A percentile compares a stretch with the other conserved stretches of the same genome.
Evolutionary conservation across 2,888 invertebrate species (phyloP).

Genomic region (Eurois occulta): DNA sequence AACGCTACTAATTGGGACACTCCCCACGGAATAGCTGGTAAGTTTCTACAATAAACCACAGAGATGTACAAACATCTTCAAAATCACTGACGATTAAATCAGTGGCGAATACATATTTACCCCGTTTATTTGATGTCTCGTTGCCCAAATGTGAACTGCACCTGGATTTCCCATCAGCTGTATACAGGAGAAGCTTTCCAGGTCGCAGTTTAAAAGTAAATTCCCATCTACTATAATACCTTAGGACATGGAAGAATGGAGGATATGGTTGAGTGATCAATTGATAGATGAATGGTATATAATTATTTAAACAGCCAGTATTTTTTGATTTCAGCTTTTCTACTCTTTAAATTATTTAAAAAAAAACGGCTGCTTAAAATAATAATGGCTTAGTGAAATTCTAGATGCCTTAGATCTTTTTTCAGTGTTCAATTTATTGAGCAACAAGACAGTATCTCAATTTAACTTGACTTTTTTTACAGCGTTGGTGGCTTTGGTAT

Average conservation of each 20-base stretch:
- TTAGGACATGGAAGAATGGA: background rate
- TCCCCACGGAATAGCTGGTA: slow-evolving; percentile 80
- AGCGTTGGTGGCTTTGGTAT: slow-evolving; percentile 80
- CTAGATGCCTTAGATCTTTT: background rate
- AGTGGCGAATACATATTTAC: background rate
- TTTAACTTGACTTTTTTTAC: slow-evolving; percentile 50
- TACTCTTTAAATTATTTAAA: background rate
- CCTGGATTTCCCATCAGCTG: background rate
- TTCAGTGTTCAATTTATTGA: background rate
- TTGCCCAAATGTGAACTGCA: background rate
- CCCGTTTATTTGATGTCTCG: background rate
- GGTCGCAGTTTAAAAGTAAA: background rate
- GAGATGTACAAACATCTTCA: background rate
- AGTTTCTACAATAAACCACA: slow-evolving; percentile 12
- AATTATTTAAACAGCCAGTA: background rate
- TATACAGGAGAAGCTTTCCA: background rate
- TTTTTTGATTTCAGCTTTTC: background rate
- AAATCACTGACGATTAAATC: background rate
- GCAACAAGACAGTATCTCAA: background rate
- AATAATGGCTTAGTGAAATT: background rate
- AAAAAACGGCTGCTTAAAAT: background rate
- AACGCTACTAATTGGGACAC: slow-evolving; percentile 73
- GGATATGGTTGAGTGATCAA: background rate
- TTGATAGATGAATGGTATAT: background rate
- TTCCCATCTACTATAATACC: background rate